Percentiles rank a stretch among this genome's conserved stretches.
Evolutionary conservation across 2,888 invertebrate species (phyloP).

Genomic region (Heliconius ismenius): DNA sequence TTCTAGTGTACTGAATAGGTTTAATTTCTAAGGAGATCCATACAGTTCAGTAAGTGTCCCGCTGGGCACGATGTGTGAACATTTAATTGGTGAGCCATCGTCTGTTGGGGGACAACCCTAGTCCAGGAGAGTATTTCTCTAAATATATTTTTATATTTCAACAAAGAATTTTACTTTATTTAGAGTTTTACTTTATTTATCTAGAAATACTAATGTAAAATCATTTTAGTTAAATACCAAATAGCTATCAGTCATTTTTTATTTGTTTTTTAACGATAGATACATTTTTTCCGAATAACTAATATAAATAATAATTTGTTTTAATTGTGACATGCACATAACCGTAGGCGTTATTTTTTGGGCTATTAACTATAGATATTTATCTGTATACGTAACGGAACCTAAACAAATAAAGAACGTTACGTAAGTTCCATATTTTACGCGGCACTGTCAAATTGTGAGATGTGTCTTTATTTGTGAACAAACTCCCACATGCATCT

Average conservation of each 20-base stretch:
- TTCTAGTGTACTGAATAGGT: constrained; percentile 44
- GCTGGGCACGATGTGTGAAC: constrained; percentile 77
- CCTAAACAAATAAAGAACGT: constrained; percentile 51
- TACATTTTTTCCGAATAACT: neutral
- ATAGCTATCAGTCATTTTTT: neutral
- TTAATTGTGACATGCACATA: neutral
- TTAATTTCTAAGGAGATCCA: constrained; percentile 49
- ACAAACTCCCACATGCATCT: constrained; percentile 62
- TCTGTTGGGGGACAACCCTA: constrained; percentile 62
- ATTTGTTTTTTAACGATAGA: too few species aligned
- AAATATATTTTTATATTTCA: neutral
- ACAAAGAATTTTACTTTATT: neutral
- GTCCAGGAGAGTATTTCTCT: neutral
- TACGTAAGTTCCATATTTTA: constrained; percentile 58
- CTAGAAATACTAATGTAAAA: too few species aligned
- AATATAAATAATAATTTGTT: neutral
- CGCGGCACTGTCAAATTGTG: constrained; percentile 63
- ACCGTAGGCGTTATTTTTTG: constrained; percentile 47
- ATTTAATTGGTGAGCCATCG: constrained; percentile 70
- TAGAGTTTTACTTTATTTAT: neutral
- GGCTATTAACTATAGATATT: constrained; percentile 47
- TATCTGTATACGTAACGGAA: constrained; percentile 52
- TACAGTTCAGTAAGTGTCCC: constrained; percentile 57
- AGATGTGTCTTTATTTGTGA: constrained; percentile 70
- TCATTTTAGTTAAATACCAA: neutral